A percentile compares a stretch with the other conserved stretches of the same genome.
Evolutionary conservation across 2,113 vertebrate genomes (phyloP).

Genomic region (Spea multiplicata): DNA sequence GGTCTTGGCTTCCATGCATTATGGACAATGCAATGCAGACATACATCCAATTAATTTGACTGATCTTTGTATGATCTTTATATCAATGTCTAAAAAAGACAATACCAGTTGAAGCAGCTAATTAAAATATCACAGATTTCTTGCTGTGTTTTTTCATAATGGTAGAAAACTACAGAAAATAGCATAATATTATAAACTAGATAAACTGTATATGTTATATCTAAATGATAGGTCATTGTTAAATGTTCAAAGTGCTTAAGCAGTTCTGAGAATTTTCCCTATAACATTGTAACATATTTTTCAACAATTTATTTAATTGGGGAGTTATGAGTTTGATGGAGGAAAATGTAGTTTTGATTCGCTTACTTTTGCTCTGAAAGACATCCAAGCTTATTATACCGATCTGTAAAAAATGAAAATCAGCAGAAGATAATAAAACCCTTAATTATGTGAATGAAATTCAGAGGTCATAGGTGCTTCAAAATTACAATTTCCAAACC

Average conservation of each 20-base stretch:
- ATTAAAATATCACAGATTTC: too few relatives aligned
- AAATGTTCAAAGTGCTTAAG: not conserved
- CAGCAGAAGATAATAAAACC: constrained; percentile 2
- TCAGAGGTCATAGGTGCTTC: not conserved
- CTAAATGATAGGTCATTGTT: not conserved
- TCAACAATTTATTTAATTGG: constrained; percentile 13
- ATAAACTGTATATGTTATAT: too few relatives aligned
- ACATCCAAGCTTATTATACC: constrained; percentile 12
- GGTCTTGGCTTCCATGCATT: too few relatives aligned
- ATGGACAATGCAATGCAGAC: too few relatives aligned
- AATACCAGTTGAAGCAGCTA: too few relatives aligned
- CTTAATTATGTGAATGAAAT: not conserved
- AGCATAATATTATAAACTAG: too few relatives aligned
- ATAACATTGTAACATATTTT: constrained; percentile 8
- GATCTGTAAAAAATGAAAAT: constrained; percentile 9
- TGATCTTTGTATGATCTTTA: too few relatives aligned
- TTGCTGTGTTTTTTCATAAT: too few relatives aligned
- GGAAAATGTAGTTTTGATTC: constrained; percentile 12
- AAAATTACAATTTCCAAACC: not conserved
- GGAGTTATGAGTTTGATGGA: constrained; percentile 11
- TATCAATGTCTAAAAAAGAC: too few relatives aligned
- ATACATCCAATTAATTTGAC: too few relatives aligned
- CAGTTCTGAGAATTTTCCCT: constrained; percentile 1
- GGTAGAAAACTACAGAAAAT: too few relatives aligned
- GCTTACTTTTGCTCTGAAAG: constrained; percentile 4